phyloP scores from a whole-genome alignment of 2,888 invertebrate genomes.

The Chironomus tentans region DNA sequence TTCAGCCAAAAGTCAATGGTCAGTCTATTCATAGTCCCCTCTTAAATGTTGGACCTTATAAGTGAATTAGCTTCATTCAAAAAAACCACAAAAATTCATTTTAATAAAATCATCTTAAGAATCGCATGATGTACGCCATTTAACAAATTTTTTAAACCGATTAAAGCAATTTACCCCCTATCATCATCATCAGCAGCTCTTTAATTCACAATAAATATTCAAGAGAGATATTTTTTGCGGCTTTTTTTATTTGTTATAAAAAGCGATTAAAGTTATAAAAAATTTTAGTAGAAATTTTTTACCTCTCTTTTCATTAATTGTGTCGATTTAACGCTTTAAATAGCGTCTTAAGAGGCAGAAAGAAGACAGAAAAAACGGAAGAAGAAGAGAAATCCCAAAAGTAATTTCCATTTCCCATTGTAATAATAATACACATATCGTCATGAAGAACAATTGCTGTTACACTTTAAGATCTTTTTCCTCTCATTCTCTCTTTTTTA shows the following conservation, averaged over 20 bases:
- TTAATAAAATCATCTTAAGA: no score
- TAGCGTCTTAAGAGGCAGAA: neutral
- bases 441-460: slow-evolving; percentile 14
- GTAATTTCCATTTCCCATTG: slow-evolving; percentile 6
- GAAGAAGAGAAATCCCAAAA: neutral
- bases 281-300: neutral
- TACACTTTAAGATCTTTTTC: slow-evolving; percentile 20
- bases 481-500: neutral
- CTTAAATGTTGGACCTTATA: no score
- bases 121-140: no score
- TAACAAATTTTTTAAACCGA: no score
- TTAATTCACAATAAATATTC: neutral
- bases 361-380: neutral
- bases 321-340: slow-evolving; percentile 20
- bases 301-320: slow-evolving; percentile 6
- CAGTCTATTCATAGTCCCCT: no score
- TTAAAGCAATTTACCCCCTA: no score
- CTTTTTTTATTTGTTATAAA: neutral
- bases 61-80: no score
- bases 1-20: no score
- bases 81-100: no score
- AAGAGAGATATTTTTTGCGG: neutral
- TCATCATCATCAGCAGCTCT: no score
- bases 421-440: neutral
- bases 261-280: slow-evolving; percentile 22